Evolutionary conservation across 2,888 invertebrate genomes (phyloP).

Genomic region (Lasioglossum zephyrum): DNA sequence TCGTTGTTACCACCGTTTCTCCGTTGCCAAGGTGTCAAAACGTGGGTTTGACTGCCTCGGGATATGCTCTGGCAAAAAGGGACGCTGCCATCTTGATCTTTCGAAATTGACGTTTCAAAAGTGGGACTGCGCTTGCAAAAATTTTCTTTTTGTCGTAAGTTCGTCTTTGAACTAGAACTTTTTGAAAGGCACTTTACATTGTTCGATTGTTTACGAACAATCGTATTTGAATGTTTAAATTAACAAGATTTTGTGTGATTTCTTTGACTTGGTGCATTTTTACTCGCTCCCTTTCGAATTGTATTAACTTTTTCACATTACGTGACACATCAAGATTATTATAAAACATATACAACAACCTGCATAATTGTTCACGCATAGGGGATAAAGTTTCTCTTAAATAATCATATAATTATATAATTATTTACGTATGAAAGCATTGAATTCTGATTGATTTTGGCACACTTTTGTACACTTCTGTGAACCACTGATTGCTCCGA

Average conservation of each 20-base stretch:
- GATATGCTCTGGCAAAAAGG: not conserved
- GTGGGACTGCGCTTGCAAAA: not conserved
- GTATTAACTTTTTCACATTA: no score
- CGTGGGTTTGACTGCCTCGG: conserved; percentile 44
- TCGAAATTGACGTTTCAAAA: not conserved
- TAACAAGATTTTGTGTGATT: no score
- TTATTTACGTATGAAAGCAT: not conserved
- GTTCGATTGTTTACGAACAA: no score
- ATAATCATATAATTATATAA: not conserved
- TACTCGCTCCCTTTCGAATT: no score
- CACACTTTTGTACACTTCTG: not conserved
- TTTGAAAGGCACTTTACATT: not conserved
- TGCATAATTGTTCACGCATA: no score
- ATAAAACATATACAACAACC: no score
- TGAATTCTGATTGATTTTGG: not conserved
- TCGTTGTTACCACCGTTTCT: conserved; percentile 47
- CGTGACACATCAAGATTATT: no score
- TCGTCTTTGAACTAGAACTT: not conserved
- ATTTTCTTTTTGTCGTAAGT: not conserved
- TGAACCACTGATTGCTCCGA: not conserved
- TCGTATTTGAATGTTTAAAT: no score
- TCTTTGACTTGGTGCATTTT: no score
- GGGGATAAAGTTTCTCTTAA: not conserved
- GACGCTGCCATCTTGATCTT: not conserved
- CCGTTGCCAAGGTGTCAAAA: conserved; percentile 68